Base-by-base conservation (phyloP, 2,888 invertebrate genomes). In the Drosophila mercatorum region DNA sequence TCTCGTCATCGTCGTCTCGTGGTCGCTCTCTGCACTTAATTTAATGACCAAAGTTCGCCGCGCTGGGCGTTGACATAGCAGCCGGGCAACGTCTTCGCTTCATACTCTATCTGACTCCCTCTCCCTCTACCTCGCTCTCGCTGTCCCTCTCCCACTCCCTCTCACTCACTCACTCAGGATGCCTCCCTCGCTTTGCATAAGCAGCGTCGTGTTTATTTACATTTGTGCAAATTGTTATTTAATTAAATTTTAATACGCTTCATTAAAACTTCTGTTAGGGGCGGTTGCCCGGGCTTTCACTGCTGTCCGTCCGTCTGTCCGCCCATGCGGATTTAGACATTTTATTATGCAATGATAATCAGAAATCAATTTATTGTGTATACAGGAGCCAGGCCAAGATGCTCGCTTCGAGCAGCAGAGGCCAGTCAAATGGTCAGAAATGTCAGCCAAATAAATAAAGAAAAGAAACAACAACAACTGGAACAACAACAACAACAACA, bases 191-290 rank as follows among this genome's bases (percentile, higher is more conserved):
- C 73, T 83, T 85, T 83, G 79, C 83, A 81, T 83, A 86, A 85
- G 79, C 77, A 83, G 74, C 81, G 59, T 58, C 75, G 74, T 83
- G 84, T 87, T 87, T 87, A 88, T 87, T 87, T 87, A 88, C 81
- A 84, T 87, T 87, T 80, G 80, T 81, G 88, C 86, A 87, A 87
- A 86, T 88, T 87, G 88, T 84, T 87, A 88, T 87, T 87, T 86
- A 87, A 87, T 87, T 87, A 86, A 88, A 87, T 86, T 87, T 86
- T 84, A 87, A 87, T 86, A 86, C 81, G 87, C 82, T 88, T 87
- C 86, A 88, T 88, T 87, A 86, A 79, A 84, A 86, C 80, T 79
- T 84, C 75, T 80, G 77, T 67, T 49, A 11, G 51, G 46, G 56
- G 47, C 46, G 52, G 47, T 40, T 36, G 49, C 17, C 40, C 49